phyloP scores from a whole-genome alignment of 2,797 vertebrate genomes.

The Poeciliopsis infans region DNA sequence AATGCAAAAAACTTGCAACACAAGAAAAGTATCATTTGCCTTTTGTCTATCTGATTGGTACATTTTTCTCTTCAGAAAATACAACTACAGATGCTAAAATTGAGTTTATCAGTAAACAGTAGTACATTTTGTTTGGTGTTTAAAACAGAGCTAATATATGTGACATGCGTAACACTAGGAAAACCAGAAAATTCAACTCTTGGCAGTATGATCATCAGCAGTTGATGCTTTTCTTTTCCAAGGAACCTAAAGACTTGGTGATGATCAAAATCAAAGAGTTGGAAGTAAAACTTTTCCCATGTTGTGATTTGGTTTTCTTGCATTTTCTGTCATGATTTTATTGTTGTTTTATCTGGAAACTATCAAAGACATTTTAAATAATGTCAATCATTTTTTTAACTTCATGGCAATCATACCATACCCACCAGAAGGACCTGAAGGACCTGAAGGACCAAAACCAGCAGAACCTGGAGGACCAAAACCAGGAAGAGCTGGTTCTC shows the following conservation, averaged over 20 bases:
- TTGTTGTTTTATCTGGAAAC: not conserved
- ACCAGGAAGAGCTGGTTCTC: no score
- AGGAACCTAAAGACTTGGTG: not conserved
- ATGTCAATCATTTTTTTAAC: not conserved
- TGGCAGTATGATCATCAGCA: no score
- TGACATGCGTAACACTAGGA: not conserved
- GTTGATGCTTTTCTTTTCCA: no score
- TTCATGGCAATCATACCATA: not conserved
- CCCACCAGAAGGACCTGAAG: not conserved
- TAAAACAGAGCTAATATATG: not conserved
- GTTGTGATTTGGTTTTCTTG: not conserved
- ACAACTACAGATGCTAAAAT: no score
- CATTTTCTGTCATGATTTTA: not conserved
- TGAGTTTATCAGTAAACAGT: no score
- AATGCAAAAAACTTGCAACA: not conserved
- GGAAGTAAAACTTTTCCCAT: not conserved
- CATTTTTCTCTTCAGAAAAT: not conserved
- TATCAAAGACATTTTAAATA: not conserved
- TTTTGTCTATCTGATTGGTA: not conserved
- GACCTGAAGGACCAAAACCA: not conserved
- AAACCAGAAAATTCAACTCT: not conserved
- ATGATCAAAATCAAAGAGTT: not conserved
- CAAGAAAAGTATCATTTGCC: not conserved
- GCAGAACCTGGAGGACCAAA: not conserved
- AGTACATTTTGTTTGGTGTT: not conserved